Base-by-base conservation (phyloP, 2,797 vertebrate species). In the Denticeps clupeoides region DNA sequence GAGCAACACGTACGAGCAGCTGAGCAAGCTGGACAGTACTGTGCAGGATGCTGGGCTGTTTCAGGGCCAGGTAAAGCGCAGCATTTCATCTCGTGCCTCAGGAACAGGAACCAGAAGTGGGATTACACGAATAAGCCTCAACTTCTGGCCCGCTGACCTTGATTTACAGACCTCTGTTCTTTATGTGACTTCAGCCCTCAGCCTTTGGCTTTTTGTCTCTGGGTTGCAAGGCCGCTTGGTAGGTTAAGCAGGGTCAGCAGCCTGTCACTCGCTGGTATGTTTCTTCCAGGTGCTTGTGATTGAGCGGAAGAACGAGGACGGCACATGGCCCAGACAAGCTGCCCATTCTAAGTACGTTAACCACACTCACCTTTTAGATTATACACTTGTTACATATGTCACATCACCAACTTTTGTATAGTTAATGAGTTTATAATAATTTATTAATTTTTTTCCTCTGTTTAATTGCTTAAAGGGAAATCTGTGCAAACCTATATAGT, bases 31-130 rank as follows among this genome's bases (percentile, higher is more conserved):
- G 10, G 93, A 94, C 70, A 96, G 87, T 75, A 97, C 90, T 6
- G 86, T 99, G 40, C 92, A 99, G 79, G 95, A 97, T 45, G 90
- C 89, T 7, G 92, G 91, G 5, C 87, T 99, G 42, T 96, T 90
- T 76, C 93, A 95, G 58, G 91, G 94, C 31, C 92, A 97, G 93
- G 94, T 98, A 78, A 24, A 38, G 19, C 9, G 18, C 7, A 4
- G 2, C 26, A 27, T 2, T 9, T 10, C 26, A 10, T 3, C 4
- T 2, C n/a, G 6, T 32, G 2, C 12, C 12, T 7, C 4, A 7
- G 12, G 29, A 9, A 7, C 16, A 35, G 15, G 3, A 35, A 35
- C 7, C 7, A 9, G 1, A 35, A 1, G 16, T 35, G n/a, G n/a
- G n/a, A n/a, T n/a, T n/a, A n/a, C n/a, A n/a, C n/a, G n/a, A n/a